Base-by-base conservation (phyloP, 2,888 invertebrate species). In the Sminthurinus aureus region DNA sequence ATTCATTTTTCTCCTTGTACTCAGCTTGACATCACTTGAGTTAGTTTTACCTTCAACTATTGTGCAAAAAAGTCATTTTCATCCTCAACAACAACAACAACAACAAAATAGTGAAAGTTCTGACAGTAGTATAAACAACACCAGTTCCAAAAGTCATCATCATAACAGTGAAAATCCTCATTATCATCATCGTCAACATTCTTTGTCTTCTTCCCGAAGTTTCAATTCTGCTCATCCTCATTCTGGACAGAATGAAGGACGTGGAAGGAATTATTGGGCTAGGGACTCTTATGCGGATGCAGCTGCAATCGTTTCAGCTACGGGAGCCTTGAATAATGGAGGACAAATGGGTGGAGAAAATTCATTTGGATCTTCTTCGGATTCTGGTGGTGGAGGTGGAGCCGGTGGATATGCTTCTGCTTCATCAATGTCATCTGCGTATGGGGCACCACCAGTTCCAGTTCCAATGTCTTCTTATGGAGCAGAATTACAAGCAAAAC, bases 271-370 rank as follows among this genome's bases (percentile, higher is more conserved):
- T 79, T 76, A 82, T 22, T 82, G 82, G 82, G 74, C 73, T 13
- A 64, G 82, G 69, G 82, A 82, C n/a, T 76, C 77, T 6, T 82
- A 82, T 26, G 64, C 82, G 2, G 82, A 82, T 52, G 77, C 76
- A 0, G 82, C 82, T 2, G 82, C 77, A 3, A 66, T 77, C n/a
- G 77, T 71, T 11, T 76, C n/a, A 18, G 67, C 66, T 20, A 24
- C 52, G 0, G 58, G 77, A 12, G 81, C 22, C 13, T 22, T 38
- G n/a, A 22, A 52, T 15, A 69, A 69, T 15, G 50, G 50, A 26
- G 79, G n/a, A 50, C 9, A 2, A 12, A 50, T 20, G 13, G 73
- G 73, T 20, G 73, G 76, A 18, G 82, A 71, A 38, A 18, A 64
- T 18, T 52, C 64, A 1, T 51, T 24, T 26, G 22, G 20, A 52